Evolutionary conservation across 1,140 invertebrate species (phyloP).

Genomic region (Leptestheria dahalacensis): DNA sequence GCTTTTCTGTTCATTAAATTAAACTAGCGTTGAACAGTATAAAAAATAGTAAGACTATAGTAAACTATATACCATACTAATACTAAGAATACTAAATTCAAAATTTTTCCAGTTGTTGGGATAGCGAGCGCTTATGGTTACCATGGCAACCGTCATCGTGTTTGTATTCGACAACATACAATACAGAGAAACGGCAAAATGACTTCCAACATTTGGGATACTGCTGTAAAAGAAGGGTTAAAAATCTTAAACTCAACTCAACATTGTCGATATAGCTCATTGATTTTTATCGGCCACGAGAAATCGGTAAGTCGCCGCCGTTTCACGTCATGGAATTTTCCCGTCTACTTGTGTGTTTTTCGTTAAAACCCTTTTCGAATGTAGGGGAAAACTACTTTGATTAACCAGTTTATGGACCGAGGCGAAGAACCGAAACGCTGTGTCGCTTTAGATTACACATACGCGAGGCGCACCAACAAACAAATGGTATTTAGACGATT

Average conservation of each 20-base stretch:
- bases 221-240: slow-evolving; percentile 5
- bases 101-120: no score
- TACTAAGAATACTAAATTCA: no score
- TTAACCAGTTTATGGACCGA: slow-evolving; percentile 66
- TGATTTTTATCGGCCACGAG: background rate
- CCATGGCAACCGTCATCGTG: no score
- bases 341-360: slow-evolving; percentile 2
- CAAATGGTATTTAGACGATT: slow-evolving; percentile 39
- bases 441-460: slow-evolving; percentile 70
- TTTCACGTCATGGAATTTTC: background rate
- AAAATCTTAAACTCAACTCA: background rate
- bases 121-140: no score
- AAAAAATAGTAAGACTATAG: no score
- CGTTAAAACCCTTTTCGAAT: background rate
- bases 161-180: no score
- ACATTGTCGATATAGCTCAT: background rate
- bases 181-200: no score
- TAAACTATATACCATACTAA: no score
- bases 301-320: background rate
- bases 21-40: no score
- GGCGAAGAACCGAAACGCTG: slow-evolving; percentile 60
- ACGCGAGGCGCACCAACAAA: slow-evolving; percentile 55
- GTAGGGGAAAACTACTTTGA: slow-evolving; percentile 57
- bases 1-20: no score
- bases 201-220: background rate